Evolutionary conservation across 2,888 invertebrate genomes (phyloP), one percentile per base, ranked within the genome.

Genomic region (Leistus spinibarbis): DNA sequence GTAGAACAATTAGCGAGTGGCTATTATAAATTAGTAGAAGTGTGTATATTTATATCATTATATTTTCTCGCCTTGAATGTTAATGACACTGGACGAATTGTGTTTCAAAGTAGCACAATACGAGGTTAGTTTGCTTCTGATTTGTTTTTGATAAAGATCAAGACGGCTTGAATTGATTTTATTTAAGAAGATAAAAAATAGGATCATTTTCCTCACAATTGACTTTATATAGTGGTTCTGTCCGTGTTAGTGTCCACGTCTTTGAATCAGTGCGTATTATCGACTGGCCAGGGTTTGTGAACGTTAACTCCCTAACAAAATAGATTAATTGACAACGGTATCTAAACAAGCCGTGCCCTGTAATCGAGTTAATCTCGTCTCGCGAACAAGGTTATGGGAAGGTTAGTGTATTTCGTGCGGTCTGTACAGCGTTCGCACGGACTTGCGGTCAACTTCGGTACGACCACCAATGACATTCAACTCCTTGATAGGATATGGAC

Each of bases 341-440:
- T 64, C 64, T 64, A 64, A 64, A 64, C 64, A 64, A 64, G 64
- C 64, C 64, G 64, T 13, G 64, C 23, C 27, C 64, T 24, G 64
- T 64, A 64, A 64, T 64, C 64, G 64, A 64, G 64, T 64, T 64
- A 64, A 64, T 64, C 27, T 23, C 64, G 64, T 64, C 64, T 64
- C 64, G 64, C 22, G 27, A 24, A 64, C 23, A 27, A 24, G 64
- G 64, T 23, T 24, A 64, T 24, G 64, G 27, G 20, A 17, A 64
- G 60, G 19, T 60, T 60, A 60, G 60, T 60, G 17, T 60, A 10
- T 60, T 60, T 20, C 60, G 19, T 60, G 60, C 60, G 60, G 60
- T 60, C 17, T 60, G 19, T 9, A 20, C 60, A 19, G 3, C 60
- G 60, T 60, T 60, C 60, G 20, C 60, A 60, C 60, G 60, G 22